Percentiles rank a stretch among this genome's conserved stretches.
phyloP scores from a whole-genome alignment of 1,140 invertebrate species.

The Lutraria rhynchaena region DNA sequence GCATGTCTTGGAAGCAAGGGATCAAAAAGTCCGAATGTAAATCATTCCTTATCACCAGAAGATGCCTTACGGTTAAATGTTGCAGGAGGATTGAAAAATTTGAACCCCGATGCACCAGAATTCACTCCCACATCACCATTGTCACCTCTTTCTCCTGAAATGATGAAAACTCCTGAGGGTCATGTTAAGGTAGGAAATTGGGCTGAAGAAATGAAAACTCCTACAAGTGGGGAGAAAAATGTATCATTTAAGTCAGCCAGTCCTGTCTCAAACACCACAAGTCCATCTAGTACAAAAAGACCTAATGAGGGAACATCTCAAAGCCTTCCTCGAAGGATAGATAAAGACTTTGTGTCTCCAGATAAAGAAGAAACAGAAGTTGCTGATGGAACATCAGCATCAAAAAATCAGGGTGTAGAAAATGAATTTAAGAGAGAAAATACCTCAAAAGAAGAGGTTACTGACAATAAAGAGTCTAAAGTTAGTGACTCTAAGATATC shows the following conservation, averaged over 20 bases:
- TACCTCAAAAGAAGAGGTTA: conserved; percentile 23
- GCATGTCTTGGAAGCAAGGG: conserved; percentile 44
- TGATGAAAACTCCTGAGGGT: conserved; percentile 60
- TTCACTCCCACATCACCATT: conserved; percentile 60
- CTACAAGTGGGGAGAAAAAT: conserved; percentile 44
- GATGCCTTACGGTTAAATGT: conserved; percentile 51
- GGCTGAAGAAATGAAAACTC: conserved; percentile 60
- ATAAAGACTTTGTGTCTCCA: conserved; percentile 44
- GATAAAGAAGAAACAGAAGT: conserved; percentile 18
- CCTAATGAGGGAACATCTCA: conserved; percentile 29
- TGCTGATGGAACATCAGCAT: background rate
- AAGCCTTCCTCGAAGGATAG: conserved; percentile 47
- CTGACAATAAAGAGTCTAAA: conserved; percentile 14
- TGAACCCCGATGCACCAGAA: conserved; percentile 62
- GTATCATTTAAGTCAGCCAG: conserved; percentile 39
- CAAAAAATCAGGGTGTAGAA: background rate
- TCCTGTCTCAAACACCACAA: conserved; percentile 32
- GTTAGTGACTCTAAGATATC: conserved; percentile 5
- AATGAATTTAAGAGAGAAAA: too few species aligned
- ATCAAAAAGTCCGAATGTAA: conserved; percentile 40
- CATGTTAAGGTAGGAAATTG: conserved; percentile 59
- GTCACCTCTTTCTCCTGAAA: conserved; percentile 57
- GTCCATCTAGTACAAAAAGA: conserved; percentile 27
- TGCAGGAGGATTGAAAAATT: conserved; percentile 7
- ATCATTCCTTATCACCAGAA: conserved; percentile 53